These are phyloP conservation scores for Poeciliopsis prolifica DNA, from an alignment of 2,113 vertebrate genomes.

Conservation along the genomic window DNA sequence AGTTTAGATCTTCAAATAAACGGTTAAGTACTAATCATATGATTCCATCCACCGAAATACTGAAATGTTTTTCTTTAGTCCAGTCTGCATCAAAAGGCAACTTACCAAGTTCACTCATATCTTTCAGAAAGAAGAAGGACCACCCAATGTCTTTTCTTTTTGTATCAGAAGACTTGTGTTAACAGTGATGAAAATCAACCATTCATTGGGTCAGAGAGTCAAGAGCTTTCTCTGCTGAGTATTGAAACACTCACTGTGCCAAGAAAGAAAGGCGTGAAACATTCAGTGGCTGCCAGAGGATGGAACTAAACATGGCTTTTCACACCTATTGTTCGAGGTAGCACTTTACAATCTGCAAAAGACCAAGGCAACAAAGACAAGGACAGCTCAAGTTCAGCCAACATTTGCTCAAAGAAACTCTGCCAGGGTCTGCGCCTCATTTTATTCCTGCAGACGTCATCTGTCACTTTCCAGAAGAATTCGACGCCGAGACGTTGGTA, in stretches of 20 bases:
- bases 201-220: constrained; percentile 46
- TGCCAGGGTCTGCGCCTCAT: constrained; percentile 10
- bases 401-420: constrained; percentile 20
- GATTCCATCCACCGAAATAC: not conserved
- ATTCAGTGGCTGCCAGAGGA: constrained; percentile 50
- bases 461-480: constrained; percentile 55
- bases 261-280: constrained; percentile 65
- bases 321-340: constrained; percentile 49
- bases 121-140: not conserved
- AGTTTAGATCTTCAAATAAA: not conserved
- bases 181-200: not conserved
- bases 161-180: not conserved
- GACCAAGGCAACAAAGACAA: constrained; percentile 66
- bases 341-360: constrained; percentile 62
- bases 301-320: constrained; percentile 71
- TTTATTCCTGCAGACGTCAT: constrained; percentile 49
- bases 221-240: constrained; percentile 55
- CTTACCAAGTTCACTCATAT: not conserved
- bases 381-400: constrained; percentile 45
- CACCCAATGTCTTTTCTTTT: not conserved
- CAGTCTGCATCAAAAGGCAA: not conserved
- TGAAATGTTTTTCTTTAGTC: not conserved
- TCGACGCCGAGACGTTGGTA: constrained; percentile 13
- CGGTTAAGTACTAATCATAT: not conserved
- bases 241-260: constrained; percentile 41